phyloP scores from a whole-genome alignment of 2,113 vertebrate genomes.

The Amblyopsis rosae region DNA sequence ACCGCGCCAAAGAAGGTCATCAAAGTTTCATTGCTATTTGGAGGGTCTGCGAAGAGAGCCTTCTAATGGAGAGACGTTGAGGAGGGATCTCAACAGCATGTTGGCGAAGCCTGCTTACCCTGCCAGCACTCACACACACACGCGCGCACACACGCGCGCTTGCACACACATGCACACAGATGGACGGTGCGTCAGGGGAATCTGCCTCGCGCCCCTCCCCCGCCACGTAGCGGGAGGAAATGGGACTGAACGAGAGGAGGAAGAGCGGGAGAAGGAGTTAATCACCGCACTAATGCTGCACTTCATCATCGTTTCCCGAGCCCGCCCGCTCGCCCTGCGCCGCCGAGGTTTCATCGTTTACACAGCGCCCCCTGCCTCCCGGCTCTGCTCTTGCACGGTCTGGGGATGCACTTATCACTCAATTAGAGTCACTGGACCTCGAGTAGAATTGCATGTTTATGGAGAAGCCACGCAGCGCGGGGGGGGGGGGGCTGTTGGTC shows the following conservation, averaged over 20 bases:
- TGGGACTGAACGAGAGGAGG: conserved; percentile 77
- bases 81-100: conserved; percentile 54
- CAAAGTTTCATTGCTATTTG: conserved; percentile 61
- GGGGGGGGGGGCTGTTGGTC: conserved; percentile 50
- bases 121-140: conserved; percentile 52
- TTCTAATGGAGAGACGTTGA: conserved; percentile 61
- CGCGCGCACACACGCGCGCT: conserved; percentile 5
- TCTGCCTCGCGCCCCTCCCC: conserved; percentile 65
- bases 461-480: conserved; percentile 30
- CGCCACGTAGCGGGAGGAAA: conserved; percentile 71
- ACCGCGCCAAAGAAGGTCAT: conserved; percentile 56
- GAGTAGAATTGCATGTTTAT: conserved; percentile 41
- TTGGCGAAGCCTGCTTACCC: conserved; percentile 61
- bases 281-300: conserved; percentile 78
- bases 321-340: conserved; percentile 58
- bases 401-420: conserved; percentile 25
- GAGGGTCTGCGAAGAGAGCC: conserved; percentile 43
- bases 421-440: conserved; percentile 30
- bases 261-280: conserved; percentile 78
- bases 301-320: conserved; percentile 80
- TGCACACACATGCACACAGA: conserved; percentile 58
- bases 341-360: conserved; percentile 46
- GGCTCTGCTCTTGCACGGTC: conserved; percentile 23
- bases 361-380: conserved; percentile 65
- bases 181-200: conserved; percentile 73